Percentiles rank a stretch among this genome's conserved stretches.
Evolutionary conservation across 2,113 vertebrate genomes (phyloP).

Genomic region (Verasper variegatus): DNA sequence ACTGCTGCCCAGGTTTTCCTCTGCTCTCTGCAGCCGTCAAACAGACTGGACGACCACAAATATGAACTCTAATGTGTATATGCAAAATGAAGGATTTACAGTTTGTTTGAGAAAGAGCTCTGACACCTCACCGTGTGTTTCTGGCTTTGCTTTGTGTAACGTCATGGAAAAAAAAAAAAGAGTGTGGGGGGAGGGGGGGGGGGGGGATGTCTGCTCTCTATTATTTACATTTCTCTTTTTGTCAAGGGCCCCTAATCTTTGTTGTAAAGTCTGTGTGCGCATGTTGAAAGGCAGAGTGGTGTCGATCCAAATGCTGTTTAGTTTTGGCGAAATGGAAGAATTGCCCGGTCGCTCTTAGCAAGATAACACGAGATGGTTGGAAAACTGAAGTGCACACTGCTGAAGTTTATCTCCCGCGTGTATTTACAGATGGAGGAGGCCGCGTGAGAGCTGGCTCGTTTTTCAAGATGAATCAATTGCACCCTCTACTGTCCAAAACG

Average conservation of each 20-base stretch:
- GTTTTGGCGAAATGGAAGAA: background rate
- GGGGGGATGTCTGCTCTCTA: slow-evolving; percentile 54
- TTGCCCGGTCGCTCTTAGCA: background rate
- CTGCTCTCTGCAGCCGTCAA: slow-evolving; percentile 10
- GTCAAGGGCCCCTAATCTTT: slow-evolving; percentile 55
- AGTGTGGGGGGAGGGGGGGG: too few relatives aligned
- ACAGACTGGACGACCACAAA: slow-evolving; percentile 7
- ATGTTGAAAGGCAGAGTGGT: slow-evolving; percentile 27
- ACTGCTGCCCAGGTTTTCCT: slow-evolving; percentile 2
- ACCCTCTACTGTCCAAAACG: slow-evolving; percentile 62
- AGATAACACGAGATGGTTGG: slow-evolving; percentile 23
- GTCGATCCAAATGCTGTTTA: slow-evolving; percentile 26
- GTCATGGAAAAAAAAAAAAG: slow-evolving; percentile 68
- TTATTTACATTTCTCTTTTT: slow-evolving; percentile 71
- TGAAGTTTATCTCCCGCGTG: slow-evolving; percentile 4
- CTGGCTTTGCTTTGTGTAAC: slow-evolving; percentile 17
- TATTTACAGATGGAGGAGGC: background rate
- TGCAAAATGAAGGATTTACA: slow-evolving; percentile 26
- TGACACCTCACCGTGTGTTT: slow-evolving; percentile 42
- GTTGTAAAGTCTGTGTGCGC: slow-evolving; percentile 32
- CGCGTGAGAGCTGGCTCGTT: background rate
- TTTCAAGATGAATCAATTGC: slow-evolving; percentile 7
- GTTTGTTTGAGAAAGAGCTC: slow-evolving; percentile 48
- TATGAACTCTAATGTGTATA: slow-evolving; percentile 8
- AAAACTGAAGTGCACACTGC: background rate